phyloP scores from a whole-genome alignment of 2,888 invertebrate genomes.

The Blera fallax region DNA sequence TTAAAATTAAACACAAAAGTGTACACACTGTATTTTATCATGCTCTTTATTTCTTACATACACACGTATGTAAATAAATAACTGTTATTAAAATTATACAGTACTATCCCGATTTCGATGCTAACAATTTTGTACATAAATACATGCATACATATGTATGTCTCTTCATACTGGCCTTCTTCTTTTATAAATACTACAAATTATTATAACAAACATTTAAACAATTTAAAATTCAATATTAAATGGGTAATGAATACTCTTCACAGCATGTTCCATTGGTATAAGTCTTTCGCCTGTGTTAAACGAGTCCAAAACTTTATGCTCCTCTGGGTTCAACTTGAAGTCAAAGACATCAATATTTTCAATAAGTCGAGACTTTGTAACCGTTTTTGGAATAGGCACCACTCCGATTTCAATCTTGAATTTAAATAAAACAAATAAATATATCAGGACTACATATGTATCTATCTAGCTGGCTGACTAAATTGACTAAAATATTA shows the following conservation, averaged over 20 bases:
- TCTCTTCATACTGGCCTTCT: too few relatives aligned
- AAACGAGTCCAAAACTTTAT: constrained; percentile 82
- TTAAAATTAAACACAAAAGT: too few relatives aligned
- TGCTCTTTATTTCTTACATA: too few relatives aligned
- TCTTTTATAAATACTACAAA: too few relatives aligned
- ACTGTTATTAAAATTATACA: too few relatives aligned
- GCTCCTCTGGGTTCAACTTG: constrained; percentile 83
- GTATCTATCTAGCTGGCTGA: too few relatives aligned
- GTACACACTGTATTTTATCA: too few relatives aligned
- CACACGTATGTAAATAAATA: too few relatives aligned
- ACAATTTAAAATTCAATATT: constrained; percentile 75
- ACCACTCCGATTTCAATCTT: constrained; percentile 83
- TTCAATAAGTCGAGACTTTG: constrained; percentile 82
- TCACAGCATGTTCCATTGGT: constrained; percentile 78
- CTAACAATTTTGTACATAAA: too few relatives aligned
- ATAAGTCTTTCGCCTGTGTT: constrained; percentile 81
- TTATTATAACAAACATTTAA: background rate
- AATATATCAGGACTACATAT: constrained; percentile 85
- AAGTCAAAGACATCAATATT: constrained; percentile 85
- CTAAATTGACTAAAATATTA: constrained; percentile 43
- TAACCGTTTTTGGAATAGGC: constrained; percentile 85
- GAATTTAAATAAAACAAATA: constrained; percentile 59
- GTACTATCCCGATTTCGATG: too few relatives aligned
- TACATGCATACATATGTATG: too few relatives aligned
- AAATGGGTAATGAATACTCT: constrained; percentile 79